Base-by-base conservation (phyloP, 2,888 invertebrate genomes). In the Timandra comae region DNA sequence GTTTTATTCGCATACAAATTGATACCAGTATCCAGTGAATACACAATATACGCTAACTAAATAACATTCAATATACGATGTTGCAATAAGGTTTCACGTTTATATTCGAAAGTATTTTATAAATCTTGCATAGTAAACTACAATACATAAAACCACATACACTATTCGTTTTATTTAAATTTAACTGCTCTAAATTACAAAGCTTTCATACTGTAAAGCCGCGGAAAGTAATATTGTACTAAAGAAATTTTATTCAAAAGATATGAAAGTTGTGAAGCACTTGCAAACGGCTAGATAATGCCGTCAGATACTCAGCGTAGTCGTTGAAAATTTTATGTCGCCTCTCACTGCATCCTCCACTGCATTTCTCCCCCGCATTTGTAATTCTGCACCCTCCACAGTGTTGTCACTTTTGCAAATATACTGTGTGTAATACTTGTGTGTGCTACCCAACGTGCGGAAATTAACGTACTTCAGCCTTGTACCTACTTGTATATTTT, bases 321-420 rank as follows among this genome's bases (percentile, higher is more conserved):
- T 78, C 76, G 74, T 77, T 81, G 81, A 79, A 79, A 79, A 76
- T 81, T 80, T 82, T 74, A 81, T 81, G 76, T 78, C 80, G 69
- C 74, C 63, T 73, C 73, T 64, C 71, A 62, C 66, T 72, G 75
- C 77, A 75, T 70, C 65, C 70, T 64, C 65, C 61, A 56, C 63
- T 73, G 71, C 72, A 69, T 49, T 60, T 55, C 60, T 45, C 46
- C 49, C 49, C 54, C 56, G 56, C 54, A 54, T 57, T 60, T 63
- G 65, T 64, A 63, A 69, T 64, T 68, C 61, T 54, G 52, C 56
- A 54, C 55, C 60, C 63, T 56, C 54, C 55, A 54, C 50, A 56
- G 43, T 45, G 52, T 46, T 63, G 52, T 53, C 52, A 53, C 54
- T 56, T 50, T 52, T 51, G 24, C 40, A 42, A 43, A 51, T 49